Evolutionary conservation across 2,888 invertebrate genomes (phyloP).

Genomic region (Periphyllus acericola): DNA sequence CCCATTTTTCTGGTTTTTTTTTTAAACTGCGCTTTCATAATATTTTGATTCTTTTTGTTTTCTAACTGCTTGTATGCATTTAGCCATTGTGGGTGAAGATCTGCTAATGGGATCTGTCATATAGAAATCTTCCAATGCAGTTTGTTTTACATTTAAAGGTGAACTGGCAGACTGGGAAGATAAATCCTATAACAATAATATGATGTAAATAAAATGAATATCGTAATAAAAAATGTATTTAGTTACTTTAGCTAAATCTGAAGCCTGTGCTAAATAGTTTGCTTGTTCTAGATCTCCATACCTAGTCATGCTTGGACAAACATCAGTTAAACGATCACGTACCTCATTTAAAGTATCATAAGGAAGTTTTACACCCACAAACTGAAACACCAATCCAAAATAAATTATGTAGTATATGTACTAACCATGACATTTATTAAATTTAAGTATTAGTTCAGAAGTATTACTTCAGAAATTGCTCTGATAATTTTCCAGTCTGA

Average conservation of each 20-base stretch:
- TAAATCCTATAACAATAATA: constrained; percentile 66
- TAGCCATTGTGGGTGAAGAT: constrained; percentile 98
- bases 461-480: constrained; percentile 93
- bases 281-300: constrained; percentile 87
- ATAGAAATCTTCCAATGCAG: constrained; percentile 84
- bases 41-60: constrained; percentile 73
- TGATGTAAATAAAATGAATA: background rate
- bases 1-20: background rate
- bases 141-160: constrained; percentile 78
- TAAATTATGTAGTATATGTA: background rate
- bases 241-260: constrained; percentile 76
- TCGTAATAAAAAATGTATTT: background rate
- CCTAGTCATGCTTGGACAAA: constrained; percentile 88
- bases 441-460: constrained; percentile 28
- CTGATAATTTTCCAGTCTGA: constrained; percentile 97
- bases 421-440: too few relatives aligned
- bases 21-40: constrained; percentile 64
- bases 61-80: constrained; percentile 90
- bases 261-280: constrained; percentile 83
- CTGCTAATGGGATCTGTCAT: constrained; percentile 98
- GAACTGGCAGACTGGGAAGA: constrained; percentile 66
- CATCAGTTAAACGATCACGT: constrained; percentile 81
- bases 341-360: constrained; percentile 90
- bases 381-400: constrained; percentile 67
- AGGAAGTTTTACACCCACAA: constrained; percentile 77